Evolutionary conservation across 2,888 invertebrate species (phyloP).

Genomic region (Acleris sparsana): DNA sequence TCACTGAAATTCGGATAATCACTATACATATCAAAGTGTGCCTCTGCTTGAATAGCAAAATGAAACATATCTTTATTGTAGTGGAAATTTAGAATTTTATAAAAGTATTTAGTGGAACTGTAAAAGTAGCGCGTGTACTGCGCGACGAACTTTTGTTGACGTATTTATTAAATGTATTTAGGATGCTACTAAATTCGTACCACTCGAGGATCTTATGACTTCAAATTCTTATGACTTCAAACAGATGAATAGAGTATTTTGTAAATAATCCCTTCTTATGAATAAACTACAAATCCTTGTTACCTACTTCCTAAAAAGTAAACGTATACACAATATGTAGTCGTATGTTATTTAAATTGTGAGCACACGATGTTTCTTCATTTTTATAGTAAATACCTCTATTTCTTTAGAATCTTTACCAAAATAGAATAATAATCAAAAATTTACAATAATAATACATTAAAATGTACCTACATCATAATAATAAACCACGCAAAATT

Average conservation of each 20-base stretch:
- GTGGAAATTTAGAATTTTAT: slow-evolving; percentile 76
- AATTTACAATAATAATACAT: slow-evolving; percentile 15
- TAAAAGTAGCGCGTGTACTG: slow-evolving; percentile 69
- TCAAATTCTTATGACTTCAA: slow-evolving; percentile 81
- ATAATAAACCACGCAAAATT: not conserved
- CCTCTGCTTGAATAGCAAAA: slow-evolving; percentile 80
- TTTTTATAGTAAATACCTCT: slow-evolving; percentile 23
- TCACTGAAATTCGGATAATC: slow-evolving; percentile 60
- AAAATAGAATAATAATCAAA: slow-evolving; percentile 18
- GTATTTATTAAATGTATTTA: slow-evolving; percentile 74
- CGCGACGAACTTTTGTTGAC: slow-evolving; percentile 75
- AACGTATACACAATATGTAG: slow-evolving; percentile 31
- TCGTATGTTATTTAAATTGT: slow-evolving; percentile 23
- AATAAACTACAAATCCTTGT: slow-evolving; percentile 61
- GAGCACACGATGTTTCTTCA: slow-evolving; percentile 20
- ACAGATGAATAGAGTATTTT: slow-evolving; percentile 75
- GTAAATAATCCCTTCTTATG: slow-evolving; percentile 74
- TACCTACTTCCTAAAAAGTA: slow-evolving; percentile 53
- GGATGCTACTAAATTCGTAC: slow-evolving; percentile 74
- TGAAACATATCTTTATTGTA: slow-evolving; percentile 78
- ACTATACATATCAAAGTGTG: slow-evolving; percentile 82
- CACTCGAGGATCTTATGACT: slow-evolving; percentile 80
- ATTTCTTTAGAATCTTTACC: slow-evolving; percentile 35
- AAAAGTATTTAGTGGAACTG: slow-evolving; percentile 53
- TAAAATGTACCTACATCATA: slow-evolving; percentile 6